Percentiles rank a stretch among this genome's conserved stretches.
Evolutionary conservation across 1,140 invertebrate genomes (phyloP).

Genomic region (Grapholita molesta): DNA sequence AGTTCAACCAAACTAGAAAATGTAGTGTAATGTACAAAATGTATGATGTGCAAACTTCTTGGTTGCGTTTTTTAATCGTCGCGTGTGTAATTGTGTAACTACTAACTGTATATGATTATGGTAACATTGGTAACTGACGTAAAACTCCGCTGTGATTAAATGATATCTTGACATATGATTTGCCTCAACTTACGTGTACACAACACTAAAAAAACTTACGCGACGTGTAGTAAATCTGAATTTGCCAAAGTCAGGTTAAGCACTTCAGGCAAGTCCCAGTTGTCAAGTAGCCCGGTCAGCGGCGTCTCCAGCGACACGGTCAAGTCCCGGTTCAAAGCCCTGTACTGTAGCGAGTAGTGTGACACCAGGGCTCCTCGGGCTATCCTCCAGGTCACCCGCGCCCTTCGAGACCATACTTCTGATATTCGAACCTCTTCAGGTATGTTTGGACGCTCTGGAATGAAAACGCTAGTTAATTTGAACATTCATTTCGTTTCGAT

Average conservation of each 20-base stretch:
- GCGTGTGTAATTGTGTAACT: too few species aligned
- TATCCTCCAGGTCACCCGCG: conserved; percentile 61
- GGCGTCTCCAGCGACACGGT: conserved; percentile 55
- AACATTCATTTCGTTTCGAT: too few species aligned
- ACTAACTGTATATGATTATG: too few species aligned
- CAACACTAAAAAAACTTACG: too few species aligned
- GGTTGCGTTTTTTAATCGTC: too few species aligned
- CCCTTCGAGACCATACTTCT: conserved; percentile 66
- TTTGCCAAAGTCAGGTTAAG: conserved; percentile 64
- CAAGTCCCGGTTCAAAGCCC: conserved; percentile 50
- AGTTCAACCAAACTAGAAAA: too few species aligned
- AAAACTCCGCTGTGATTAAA: too few species aligned
- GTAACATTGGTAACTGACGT: too few species aligned
- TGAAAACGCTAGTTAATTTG: background rate
- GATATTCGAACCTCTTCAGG: conserved; percentile 69
- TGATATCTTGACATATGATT: too few species aligned
- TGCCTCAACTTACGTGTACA: too few species aligned
- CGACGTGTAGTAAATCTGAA: conserved; percentile 63
- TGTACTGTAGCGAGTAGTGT: conserved; percentile 65
- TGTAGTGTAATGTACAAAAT: too few species aligned
- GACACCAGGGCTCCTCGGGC: conserved; percentile 58
- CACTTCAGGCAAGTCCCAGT: conserved; percentile 61
- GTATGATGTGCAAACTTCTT: too few species aligned
- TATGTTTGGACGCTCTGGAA: conserved; percentile 56
- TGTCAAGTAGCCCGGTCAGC: conserved; percentile 57